Percentiles rank a stretch among this genome's conserved stretches.
These are phyloP conservation scores for Phrynocephalus vlangalii DNA, from an alignment of 2,797 vertebrate genomes.

Conservation along the genomic window DNA sequence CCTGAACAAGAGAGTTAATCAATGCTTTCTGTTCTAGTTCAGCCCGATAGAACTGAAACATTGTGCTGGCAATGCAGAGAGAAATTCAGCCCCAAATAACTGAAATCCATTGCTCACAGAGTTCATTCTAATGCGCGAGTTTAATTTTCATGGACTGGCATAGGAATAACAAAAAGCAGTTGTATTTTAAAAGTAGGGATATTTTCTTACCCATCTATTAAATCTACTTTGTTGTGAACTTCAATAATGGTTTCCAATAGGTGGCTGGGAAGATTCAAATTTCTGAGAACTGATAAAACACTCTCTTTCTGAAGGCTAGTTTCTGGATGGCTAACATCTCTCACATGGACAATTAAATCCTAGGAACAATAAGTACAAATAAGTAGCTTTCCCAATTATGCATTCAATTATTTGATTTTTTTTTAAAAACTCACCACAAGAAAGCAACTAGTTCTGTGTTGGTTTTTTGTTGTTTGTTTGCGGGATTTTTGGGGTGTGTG, in stretches of 20 bases:
- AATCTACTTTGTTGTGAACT: constrained; percentile 95
- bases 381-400: neutral
- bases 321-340: constrained; percentile 94
- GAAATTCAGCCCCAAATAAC: neutral
- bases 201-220: constrained; percentile 83
- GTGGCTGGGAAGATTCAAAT: constrained; percentile 83
- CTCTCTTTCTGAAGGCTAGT: constrained; percentile 87
- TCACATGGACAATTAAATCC: constrained; percentile 92
- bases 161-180: constrained; percentile 30
- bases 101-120: neutral
- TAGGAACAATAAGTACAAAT: constrained; percentile 56
- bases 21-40: neutral
- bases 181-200: constrained; percentile 2
- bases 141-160: neutral
- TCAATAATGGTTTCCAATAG: constrained; percentile 88
- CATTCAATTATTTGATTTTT: neutral
- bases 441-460: constrained; percentile 6
- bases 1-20: neutral
- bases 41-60: no score
- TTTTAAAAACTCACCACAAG: neutral
- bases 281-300: constrained; percentile 85
- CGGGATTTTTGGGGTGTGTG: no score
- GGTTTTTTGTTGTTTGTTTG: neutral
- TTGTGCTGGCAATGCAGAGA: neutral
- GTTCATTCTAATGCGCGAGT: neutral